phyloP scores from a whole-genome alignment of 2,888 invertebrate genomes.

The Drosophila leonis region DNA sequence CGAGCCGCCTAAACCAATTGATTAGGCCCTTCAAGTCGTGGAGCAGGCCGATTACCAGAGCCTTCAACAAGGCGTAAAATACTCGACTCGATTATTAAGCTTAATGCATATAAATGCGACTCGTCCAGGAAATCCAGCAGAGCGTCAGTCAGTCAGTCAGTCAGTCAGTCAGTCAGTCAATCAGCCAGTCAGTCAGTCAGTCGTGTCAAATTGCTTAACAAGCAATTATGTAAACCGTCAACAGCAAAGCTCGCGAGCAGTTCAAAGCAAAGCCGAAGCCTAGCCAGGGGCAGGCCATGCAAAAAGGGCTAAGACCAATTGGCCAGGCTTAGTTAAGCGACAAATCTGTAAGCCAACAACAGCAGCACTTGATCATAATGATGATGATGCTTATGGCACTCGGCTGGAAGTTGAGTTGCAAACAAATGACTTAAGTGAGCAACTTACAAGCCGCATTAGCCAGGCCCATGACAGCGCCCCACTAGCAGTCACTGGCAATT shows the following conservation, averaged over 20 bases:
- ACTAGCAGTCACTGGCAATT: slow-evolving; percentile 26
- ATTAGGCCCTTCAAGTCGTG: slow-evolving; percentile 35
- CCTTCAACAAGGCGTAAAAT: slow-evolving; percentile 55
- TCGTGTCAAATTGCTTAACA: slow-evolving; percentile 65
- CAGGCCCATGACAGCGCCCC: slow-evolving; percentile 6
- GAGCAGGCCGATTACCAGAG: slow-evolving; percentile 19
- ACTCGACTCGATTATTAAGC: slow-evolving; percentile 44
- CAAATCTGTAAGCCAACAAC: slow-evolving; percentile 34
- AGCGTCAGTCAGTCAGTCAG: slow-evolving; percentile 8
- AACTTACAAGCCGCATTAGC: slow-evolving; percentile 41
- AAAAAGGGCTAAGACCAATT: slow-evolving; percentile 29
- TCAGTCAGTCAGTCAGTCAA: slow-evolving; percentile 7
- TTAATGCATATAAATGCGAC: slow-evolving; percentile 32
- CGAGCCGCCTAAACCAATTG: slow-evolving; percentile 46
- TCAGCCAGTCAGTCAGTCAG: slow-evolving; percentile 20
- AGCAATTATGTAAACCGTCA: slow-evolving; percentile 60
- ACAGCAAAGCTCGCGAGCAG: slow-evolving; percentile 28
- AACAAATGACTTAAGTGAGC: slow-evolving; percentile 69
- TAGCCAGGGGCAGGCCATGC: slow-evolving; percentile 15
- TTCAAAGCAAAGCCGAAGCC: slow-evolving; percentile 40
- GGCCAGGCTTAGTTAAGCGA: slow-evolving; percentile 30
- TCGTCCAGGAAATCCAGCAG: slow-evolving; percentile 27
- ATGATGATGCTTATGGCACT: slow-evolving; percentile 36
- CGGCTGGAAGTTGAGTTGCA: slow-evolving; percentile 31
- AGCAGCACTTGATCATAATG: slow-evolving; percentile 21